Evolutionary conservation across 2,113 vertebrate species (phyloP).

Genomic region (Cryptotis parvus): DNA sequence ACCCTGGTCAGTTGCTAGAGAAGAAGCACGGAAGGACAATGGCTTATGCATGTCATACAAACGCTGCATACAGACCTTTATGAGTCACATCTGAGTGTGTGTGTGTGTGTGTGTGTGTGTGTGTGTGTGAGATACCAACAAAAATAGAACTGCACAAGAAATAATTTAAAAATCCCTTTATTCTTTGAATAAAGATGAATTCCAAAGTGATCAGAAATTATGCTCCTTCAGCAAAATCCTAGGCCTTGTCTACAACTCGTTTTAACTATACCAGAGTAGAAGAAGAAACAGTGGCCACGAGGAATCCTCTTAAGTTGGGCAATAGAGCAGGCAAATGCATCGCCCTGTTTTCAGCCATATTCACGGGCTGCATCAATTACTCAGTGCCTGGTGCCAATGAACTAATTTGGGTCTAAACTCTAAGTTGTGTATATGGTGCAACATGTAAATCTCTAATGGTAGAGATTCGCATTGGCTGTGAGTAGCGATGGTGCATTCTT

Average conservation of each 20-base stretch:
- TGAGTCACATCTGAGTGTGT: background rate
- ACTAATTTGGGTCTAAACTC: background rate
- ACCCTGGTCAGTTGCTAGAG: too few relatives aligned
- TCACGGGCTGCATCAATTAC: background rate
- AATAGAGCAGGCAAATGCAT: background rate
- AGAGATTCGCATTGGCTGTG: background rate
- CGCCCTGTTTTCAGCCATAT: background rate
- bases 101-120: background rate
- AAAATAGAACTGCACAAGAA: background rate
- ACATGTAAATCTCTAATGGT: background rate
- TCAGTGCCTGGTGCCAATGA: background rate
- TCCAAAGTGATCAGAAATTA: background rate
- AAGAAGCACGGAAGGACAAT: background rate
- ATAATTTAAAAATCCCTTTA: background rate
- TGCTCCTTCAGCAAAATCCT: background rate
- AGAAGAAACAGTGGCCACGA: background rate
- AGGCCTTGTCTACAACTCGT: background rate
- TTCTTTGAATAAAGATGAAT: slow-evolving; percentile 15
- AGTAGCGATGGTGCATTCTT: background rate
- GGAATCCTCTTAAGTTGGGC: background rate
- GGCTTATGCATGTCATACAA: background rate
- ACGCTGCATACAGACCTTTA: background rate
- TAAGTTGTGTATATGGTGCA: background rate
- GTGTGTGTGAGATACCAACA: background rate
- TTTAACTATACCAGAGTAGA: background rate